Conservation (phyloP, 2,888 invertebrate genomes). For the Synanthedon andrenaeformis region DNA sequence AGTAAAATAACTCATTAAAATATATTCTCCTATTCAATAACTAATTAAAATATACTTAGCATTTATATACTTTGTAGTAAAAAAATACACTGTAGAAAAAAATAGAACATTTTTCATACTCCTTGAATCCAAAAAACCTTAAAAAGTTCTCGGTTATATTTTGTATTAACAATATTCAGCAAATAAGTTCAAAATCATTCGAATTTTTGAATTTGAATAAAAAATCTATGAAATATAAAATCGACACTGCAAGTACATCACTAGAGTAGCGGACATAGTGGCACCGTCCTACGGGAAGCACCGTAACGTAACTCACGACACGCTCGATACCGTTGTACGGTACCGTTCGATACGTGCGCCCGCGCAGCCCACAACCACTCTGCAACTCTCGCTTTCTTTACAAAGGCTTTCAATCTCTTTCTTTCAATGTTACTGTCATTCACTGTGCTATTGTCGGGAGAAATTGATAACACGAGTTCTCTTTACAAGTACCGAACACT, state of each 20-base stretch:
- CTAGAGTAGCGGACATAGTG: neutral
- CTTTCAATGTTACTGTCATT: constrained; percentile 2
- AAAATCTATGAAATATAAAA: neutral
- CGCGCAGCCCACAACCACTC: constrained; percentile 27
- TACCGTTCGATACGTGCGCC: constrained; percentile 13
- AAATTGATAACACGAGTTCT: neutral
- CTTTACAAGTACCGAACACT: neutral
- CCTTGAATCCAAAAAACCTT: too few species aligned
- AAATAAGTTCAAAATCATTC: too few species aligned
- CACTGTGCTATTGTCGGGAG: neutral
- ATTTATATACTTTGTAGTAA: too few species aligned
- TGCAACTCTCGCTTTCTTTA: constrained; percentile 60
- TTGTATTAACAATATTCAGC: too few species aligned
- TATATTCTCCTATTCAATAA: too few species aligned
- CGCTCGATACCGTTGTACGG: constrained; percentile 31
- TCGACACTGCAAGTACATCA: neutral
- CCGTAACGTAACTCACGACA: constrained; percentile 25
- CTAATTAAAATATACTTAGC: too few species aligned
- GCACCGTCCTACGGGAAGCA: constrained; percentile 40
- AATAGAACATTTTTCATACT: too few species aligned
- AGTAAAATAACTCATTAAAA: too few species aligned
- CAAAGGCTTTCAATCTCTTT: constrained; percentile 31
- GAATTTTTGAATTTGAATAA: too few species aligned
- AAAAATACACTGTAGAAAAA: too few species aligned
- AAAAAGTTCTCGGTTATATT: too few species aligned